Evolutionary conservation across 2,797 vertebrate species (phyloP).

Genomic region (Platyrinchus mystaceus): DNA sequence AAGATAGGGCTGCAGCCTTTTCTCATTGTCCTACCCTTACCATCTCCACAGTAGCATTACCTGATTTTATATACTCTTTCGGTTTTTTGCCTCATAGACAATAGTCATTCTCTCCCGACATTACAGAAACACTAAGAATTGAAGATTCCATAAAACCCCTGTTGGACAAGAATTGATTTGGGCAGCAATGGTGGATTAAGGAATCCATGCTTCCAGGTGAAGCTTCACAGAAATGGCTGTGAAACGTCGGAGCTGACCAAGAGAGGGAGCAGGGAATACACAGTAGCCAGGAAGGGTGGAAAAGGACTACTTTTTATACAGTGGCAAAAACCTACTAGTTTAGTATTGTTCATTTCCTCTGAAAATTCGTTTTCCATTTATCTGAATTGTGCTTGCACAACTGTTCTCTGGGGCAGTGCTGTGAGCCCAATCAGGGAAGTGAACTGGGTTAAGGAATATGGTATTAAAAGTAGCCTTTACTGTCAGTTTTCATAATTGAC

Average conservation of each 20-base stretch:
- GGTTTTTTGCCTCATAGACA: neutral
- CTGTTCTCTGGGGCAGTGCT: neutral
- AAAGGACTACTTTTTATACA: neutral
- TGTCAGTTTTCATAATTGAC: neutral
- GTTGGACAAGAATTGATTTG: constrained; percentile 20
- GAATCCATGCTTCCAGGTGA: constrained; percentile 9
- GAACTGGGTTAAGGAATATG: neutral
- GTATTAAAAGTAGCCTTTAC: neutral
- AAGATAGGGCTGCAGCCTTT: neutral
- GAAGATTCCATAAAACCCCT: neutral
- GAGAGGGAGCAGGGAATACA: neutral
- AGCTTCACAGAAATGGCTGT: neutral
- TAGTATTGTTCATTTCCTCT: neutral
- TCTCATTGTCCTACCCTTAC: neutral
- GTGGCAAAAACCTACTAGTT: neutral
- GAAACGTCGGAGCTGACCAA: neutral
- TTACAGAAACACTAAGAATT: constrained; percentile 29
- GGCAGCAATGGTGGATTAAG: constrained; percentile 19
- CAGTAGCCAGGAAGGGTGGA: neutral
- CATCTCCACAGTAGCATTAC: neutral
- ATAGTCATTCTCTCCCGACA: neutral
- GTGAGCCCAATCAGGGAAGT: neutral
- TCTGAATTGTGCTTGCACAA: neutral
- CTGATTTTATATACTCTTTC: neutral
- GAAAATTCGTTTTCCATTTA: neutral